Evolutionary conservation across 1,140 invertebrate genomes (phyloP).

Genomic region (Cydia pomonella): DNA sequence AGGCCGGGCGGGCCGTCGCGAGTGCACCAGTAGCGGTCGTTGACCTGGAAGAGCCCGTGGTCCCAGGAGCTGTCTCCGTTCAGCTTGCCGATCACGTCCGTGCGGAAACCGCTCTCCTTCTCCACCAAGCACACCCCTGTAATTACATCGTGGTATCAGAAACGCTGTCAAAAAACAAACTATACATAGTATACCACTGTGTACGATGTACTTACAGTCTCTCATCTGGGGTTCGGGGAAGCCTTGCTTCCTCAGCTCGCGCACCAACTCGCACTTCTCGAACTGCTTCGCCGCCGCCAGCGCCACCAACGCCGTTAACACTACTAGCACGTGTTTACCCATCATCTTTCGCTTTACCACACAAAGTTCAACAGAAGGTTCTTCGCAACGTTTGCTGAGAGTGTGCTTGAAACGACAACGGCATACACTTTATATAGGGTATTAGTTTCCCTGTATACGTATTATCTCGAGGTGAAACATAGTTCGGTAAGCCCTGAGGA

Average conservation of each 20-base stretch:
- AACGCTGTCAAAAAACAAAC: background rate
- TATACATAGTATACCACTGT: background rate
- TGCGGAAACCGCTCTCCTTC: slow-evolving; percentile 78
- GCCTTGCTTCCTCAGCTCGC: slow-evolving; percentile 53
- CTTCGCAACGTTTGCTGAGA: background rate
- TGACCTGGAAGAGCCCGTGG: slow-evolving; percentile 83
- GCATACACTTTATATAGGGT: slow-evolving; percentile 9
- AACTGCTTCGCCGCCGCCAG: slow-evolving; percentile 43
- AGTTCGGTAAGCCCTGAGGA: slow-evolving; percentile 8
- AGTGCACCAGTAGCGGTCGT: slow-evolving; percentile 81
- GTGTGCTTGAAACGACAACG: background rate
- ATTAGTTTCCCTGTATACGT: background rate
- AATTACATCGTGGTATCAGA: slow-evolving; percentile 20
- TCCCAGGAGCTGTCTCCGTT: slow-evolving; percentile 81
- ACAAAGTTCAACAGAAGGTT: background rate
- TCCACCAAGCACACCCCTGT: slow-evolving; percentile 82
- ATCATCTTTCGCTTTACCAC: slow-evolving; percentile 12
- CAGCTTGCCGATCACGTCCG: slow-evolving; percentile 65
- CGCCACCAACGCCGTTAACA: slow-evolving; percentile 34
- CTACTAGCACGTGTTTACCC: background rate
- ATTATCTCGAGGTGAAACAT: slow-evolving; percentile 18
- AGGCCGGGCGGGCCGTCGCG: slow-evolving; percentile 52
- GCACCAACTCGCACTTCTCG: slow-evolving; percentile 51
- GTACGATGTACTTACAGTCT: slow-evolving; percentile 52
- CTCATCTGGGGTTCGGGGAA: slow-evolving; percentile 56